Evolutionary conservation across 2,888 invertebrate species (phyloP).

Genomic region (Hofmannophila pseudospretella): DNA sequence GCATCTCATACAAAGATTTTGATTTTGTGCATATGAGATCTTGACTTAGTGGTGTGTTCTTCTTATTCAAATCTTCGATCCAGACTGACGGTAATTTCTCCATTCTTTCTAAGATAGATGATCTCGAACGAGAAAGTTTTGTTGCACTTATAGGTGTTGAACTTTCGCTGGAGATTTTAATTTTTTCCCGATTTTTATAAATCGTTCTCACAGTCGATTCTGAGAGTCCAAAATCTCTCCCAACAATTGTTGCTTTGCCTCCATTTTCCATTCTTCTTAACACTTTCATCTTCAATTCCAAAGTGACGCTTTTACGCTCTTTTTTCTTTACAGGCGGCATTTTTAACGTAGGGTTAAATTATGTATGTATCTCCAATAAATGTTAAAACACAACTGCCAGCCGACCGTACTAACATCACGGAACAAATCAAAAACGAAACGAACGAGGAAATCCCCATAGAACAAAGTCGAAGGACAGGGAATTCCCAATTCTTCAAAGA

Average conservation of each 20-base stretch:
- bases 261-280: conserved; percentile 14
- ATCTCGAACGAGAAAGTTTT: conserved; percentile 16
- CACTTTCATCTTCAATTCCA: conserved; percentile 12
- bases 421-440: background rate
- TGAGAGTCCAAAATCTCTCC: conserved; percentile 4
- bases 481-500: conserved; percentile 1
- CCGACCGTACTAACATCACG: conserved; percentile 1
- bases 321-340: conserved; percentile 13
- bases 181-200: no score
- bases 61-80: conserved; percentile 8
- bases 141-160: conserved; percentile 20
- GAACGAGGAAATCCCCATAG: conserved; percentile 9
- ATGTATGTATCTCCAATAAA: conserved; percentile 11
- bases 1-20: conserved; percentile 7
- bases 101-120: conserved; percentile 11
- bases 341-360: conserved; percentile 12
- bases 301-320: conserved; percentile 10
- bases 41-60: conserved; percentile 8
- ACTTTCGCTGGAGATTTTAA: conserved; percentile 2
- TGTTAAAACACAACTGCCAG: no score
- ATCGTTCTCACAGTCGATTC: background rate
- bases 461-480: conserved; percentile 8
- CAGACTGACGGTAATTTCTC: conserved; percentile 11
- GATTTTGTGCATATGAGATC: conserved; percentile 9
- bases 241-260: conserved; percentile 4